Evolutionary conservation across 2,113 vertebrate species (phyloP), one percentile per base, ranked within the genome.

Genomic region (Silurus meridionalis): DNA sequence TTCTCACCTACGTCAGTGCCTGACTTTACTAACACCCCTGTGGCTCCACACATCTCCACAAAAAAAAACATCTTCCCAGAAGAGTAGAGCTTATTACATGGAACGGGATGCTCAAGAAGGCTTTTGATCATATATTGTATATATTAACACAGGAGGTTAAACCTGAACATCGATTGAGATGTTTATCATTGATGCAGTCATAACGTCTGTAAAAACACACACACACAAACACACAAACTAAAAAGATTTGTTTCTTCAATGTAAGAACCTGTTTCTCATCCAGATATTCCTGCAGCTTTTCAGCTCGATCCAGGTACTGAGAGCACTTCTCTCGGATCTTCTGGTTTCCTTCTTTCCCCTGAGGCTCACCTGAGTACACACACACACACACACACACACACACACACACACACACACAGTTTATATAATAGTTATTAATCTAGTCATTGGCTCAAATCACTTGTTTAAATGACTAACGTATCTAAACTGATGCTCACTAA

Each of bases 321-420:
- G 93, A 94, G 90, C 95, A 96, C 88, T 89, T 94, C 25, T 95
- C 93, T 89, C 95, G 91, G 90, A 96, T 95, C 91, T 94, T 95
- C 92, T 96, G 94, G 91, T 96, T 96, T 55, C 94, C 95, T 55
- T 95, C 95, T 90, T 95, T 95, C 86, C 95, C 94, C 82, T 96
- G 95, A n/a, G 95, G 94, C 87, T 96, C 95, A 90, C 95, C 95
- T 96, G 81, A 89, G 85, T 28, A 19, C 6, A 85, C 28, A 37
- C 6, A 85, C 48, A 90, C 28, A 85, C 19, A 52, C 17, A 14
- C 13, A 48, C 7, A 77, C 63, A 74, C 8, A 85, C 13, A 87
- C 10, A 58, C 0, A 66, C 61, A 58, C n/a, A n/a, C 53, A 28
- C 11, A 89, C 21, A 63, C 37, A 28, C 19, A 67, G 25, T 3